Percentiles rank a stretch among this genome's conserved stretches.
Conservation (phyloP, 2,113 vertebrate genomes). For the Upupa epops region DNA sequence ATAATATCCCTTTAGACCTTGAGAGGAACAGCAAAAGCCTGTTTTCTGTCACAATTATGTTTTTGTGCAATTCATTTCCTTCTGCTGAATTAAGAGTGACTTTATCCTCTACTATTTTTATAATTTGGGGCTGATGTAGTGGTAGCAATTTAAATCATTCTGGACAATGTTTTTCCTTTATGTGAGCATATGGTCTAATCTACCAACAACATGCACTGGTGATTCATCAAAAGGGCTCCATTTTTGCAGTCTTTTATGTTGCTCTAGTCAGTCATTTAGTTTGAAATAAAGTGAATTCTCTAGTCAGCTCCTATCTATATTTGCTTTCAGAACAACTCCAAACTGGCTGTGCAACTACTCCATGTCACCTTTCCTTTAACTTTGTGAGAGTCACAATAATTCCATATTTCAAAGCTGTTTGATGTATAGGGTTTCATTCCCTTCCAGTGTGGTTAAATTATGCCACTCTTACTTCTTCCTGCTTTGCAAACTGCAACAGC, state of each 20-base stretch:
- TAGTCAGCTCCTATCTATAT: not conserved
- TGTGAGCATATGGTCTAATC: slow-evolving; percentile 10
- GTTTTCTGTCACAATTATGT: not conserved
- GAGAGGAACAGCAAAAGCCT: slow-evolving; percentile 20
- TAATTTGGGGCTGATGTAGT: slow-evolving; percentile 16
- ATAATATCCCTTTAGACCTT: not conserved
- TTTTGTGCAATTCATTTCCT: slow-evolving; percentile 37
- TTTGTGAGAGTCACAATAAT: not conserved
- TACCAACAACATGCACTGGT: not conserved
- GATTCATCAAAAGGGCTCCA: slow-evolving; percentile 3
- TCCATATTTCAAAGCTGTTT: not conserved
- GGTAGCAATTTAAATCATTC: slow-evolving; percentile 29
- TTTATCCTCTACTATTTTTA: slow-evolving; percentile 36
- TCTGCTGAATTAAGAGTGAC: slow-evolving; percentile 35
- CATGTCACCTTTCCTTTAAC: not conserved
- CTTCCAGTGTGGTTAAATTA: not conserved
- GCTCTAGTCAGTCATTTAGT: not conserved
- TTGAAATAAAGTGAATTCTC: not conserved
- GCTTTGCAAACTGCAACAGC: not conserved
- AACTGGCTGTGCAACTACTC: not conserved
- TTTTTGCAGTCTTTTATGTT: not conserved
- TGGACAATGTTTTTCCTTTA: not conserved
- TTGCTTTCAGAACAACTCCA: not conserved
- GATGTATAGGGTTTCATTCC: not conserved
- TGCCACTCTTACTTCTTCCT: not conserved